phyloP scores from a whole-genome alignment of 2,888 invertebrate genomes.

The Celastrina argiolus region DNA sequence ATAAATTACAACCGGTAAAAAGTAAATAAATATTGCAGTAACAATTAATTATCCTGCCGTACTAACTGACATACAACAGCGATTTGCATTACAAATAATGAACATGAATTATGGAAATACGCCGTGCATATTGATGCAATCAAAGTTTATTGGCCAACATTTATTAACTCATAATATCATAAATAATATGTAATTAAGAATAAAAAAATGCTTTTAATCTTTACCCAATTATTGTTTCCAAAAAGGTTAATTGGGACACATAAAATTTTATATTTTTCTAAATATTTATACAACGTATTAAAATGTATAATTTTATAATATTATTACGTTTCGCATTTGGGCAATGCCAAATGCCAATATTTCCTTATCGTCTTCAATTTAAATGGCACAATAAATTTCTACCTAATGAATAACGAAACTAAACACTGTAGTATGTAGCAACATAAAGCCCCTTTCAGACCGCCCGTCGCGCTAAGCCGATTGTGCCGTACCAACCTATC shows the following conservation, averaged over 20 bases:
- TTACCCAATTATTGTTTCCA: not conserved
- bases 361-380: not conserved
- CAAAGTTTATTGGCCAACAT: slow-evolving; percentile 8
- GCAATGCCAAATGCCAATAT: not conserved
- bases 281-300: not conserved
- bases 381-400: not conserved
- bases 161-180: not conserved
- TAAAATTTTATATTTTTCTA: not conserved
- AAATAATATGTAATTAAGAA: not conserved
- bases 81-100: slow-evolving; percentile 9
- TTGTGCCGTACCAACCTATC: not conserved
- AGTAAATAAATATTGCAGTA: not conserved
- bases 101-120: slow-evolving; percentile 10
- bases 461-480: slow-evolving; percentile 15
- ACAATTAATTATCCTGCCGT: slow-evolving; percentile 11
- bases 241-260: not conserved
- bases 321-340: not conserved
- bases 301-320: not conserved
- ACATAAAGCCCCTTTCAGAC: slow-evolving; percentile 14
- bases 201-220: not conserved
- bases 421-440: not conserved
- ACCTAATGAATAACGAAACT: not conserved
- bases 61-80: not conserved
- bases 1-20: not conserved
- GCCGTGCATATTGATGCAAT: slow-evolving; percentile 11